Conservation (phyloP, 2,888 invertebrate genomes). For the Epinotia bilunana region DNA sequence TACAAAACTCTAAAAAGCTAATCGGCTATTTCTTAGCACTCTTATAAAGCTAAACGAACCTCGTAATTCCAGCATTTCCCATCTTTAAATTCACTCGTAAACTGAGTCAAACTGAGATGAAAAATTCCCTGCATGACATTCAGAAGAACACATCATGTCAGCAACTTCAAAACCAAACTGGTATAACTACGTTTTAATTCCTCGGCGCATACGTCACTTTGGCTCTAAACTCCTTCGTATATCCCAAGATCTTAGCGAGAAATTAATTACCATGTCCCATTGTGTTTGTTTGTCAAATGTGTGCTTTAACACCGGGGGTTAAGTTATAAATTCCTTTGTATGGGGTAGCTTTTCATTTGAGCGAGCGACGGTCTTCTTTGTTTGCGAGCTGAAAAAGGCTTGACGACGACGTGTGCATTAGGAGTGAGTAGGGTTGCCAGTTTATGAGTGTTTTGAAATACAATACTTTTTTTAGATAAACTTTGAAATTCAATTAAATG, state of each 20-base stretch:
- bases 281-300: slow-evolving; percentile 11
- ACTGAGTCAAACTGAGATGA: slow-evolving; percentile 23
- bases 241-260: slow-evolving; percentile 31
- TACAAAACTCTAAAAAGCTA: neutral
- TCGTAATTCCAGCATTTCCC: no score
- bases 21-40: neutral
- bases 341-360: slow-evolving; percentile 29
- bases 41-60: neutral
- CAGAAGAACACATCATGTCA: slow-evolving; percentile 22
- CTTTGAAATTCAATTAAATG: no score
- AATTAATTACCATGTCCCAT: slow-evolving; percentile 33
- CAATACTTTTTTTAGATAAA: neutral
- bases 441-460: neutral
- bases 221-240: neutral
- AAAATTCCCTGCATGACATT: slow-evolving; percentile 28
- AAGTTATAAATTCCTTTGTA: slow-evolving; percentile 18
- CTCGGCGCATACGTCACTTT: neutral
- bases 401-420: slow-evolving; percentile 29
- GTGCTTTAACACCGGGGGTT: slow-evolving; percentile 7
- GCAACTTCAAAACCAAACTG: neutral
- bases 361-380: slow-evolving; percentile 28
- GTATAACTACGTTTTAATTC: neutral
- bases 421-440: slow-evolving; percentile 20
- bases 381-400: slow-evolving; percentile 43
- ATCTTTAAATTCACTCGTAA: neutral